Percentiles rank a stretch among this genome's conserved stretches.
These are phyloP conservation scores for Mus caroli DNA, from an alignment of 2,797 vertebrate genomes.

Conservation along the genomic window DNA sequence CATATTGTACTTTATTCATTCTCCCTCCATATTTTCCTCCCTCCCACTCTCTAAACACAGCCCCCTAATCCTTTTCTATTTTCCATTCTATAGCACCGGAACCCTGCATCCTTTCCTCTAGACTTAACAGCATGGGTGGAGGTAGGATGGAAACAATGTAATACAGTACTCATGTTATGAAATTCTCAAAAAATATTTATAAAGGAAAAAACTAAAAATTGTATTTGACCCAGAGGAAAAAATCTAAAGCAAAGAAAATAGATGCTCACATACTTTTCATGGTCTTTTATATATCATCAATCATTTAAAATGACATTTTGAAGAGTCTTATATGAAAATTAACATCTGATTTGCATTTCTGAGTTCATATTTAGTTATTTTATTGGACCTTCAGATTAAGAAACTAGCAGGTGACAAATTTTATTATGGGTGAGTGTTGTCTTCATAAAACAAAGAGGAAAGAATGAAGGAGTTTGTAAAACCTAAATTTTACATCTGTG, in stretches of 20 bases:
- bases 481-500: constrained; percentile 20
- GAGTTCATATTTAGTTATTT: constrained; percentile 24
- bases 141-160: background rate
- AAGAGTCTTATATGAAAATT: constrained; percentile 8
- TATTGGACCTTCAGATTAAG: constrained; percentile 10
- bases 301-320: background rate
- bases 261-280: background rate
- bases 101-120: background rate
- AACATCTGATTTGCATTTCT: constrained; percentile 30
- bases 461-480: background rate
- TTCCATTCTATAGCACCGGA: background rate
- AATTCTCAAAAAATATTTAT: background rate
- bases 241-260: background rate
- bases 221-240: background rate
- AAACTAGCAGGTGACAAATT: background rate
- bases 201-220: background rate
- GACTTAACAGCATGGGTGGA: too few relatives aligned
- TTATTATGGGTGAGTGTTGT: background rate
- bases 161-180: background rate
- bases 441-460: background rate
- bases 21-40: background rate
- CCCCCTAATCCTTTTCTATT: background rate
- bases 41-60: background rate
- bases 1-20: background rate
- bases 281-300: constrained; percentile 37